Evolutionary conservation across 2,888 invertebrate species (phyloP), one percentile per base, ranked within the genome.

Genomic region (Orthosia gothica): DNA sequence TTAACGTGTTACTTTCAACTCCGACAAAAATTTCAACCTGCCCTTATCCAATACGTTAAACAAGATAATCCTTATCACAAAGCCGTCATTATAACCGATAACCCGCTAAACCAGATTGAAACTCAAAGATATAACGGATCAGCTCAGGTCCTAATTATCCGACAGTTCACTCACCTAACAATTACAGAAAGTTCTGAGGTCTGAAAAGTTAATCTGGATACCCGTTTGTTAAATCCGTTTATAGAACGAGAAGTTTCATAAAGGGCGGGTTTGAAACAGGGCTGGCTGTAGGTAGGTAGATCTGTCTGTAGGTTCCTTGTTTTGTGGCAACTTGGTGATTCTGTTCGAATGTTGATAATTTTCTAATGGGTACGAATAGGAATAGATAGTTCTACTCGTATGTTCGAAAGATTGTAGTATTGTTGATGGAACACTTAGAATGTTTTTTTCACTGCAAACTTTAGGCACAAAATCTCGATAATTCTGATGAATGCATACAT

Each of bases 111-210:
- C 47, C 59, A 40, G 72, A 66, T 73, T 58, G 47, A 61, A 82
- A 75, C 68, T 75, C 68, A 73, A 73, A 75, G 77, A 73, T 57
- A 45, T 16, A 64, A 59, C 59, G 76, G 75, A 71, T 72, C 62
- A 49, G 55, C 49, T 54, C 52, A 65, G 63, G 45, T 69, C 63
- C 76, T 82, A 86, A 86, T 85, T 82, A 82, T 70, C 68, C 76
- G 57, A 63, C 71, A 76, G 71, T 69, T 69, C 76, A 52, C 70
- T 78, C 78, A 76, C 58, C 76, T 77, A 81, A 76, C 77, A 83
- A 84, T 86, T 84, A 80, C 61, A 67, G 32, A 65, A 78, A 83
- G 74, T 83, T 85, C 23, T 69, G 74, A 76, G 74, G 74, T 74
- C 67, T 81, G 70, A 45, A 62, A 74, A 83, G 70, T 83, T 78